Base-by-base conservation (phyloP, 2,113 vertebrate genomes). In the Anhinga anhinga region DNA sequence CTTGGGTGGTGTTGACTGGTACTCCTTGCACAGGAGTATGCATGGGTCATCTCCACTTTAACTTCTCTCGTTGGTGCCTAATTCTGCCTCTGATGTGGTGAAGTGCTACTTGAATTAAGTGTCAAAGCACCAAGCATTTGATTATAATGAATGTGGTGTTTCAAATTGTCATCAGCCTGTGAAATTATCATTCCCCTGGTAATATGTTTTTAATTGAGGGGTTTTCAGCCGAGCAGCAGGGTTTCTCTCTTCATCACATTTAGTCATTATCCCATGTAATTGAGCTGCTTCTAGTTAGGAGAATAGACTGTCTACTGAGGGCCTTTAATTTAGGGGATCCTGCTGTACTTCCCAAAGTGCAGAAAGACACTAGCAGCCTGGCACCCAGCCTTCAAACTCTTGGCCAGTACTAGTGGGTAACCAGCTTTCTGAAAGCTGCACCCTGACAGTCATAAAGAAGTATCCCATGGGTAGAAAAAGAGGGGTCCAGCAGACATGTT, bases 171-270 rank as follows among this genome's bases (percentile, higher is more conserved):
- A 76, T 85, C 73, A 87, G 53, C n/a, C 42, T 82, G 58, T 89
- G 86, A 94, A 95, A 95, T 94, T 82, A 55, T 65, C 45, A 12
- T 93, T 92, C 77, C 40, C 44, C 13, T 76, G 42, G 25, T 85
- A 85, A 82, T 84, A 36, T 21, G 52, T 55, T 92, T 95, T 95
- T 95, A 97, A 95, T 91, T 95, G 95, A 91, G 86, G 34, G 40
- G 44, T 87, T 95, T 95, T 87, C 86, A 95, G 53, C 53, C 2
- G 5, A 95, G 78, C 91, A 91, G 70, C 87, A 56, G 73, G 86
- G 40, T 94, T 95, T 94, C 73, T 86, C 53, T 92, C 90, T 70
- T 93, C 52, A 52, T 84, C 59, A 13, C 42, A 25, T 80, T 95
- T 80, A 69, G 81, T 94, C n/a, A 58, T 94, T 94, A 91, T 71